Percentiles rank a stretch among this genome's conserved stretches.
These are phyloP conservation scores for Brassicogethes aeneus DNA, from an alignment of 2,888 invertebrate species.

Conservation along the genomic window DNA sequence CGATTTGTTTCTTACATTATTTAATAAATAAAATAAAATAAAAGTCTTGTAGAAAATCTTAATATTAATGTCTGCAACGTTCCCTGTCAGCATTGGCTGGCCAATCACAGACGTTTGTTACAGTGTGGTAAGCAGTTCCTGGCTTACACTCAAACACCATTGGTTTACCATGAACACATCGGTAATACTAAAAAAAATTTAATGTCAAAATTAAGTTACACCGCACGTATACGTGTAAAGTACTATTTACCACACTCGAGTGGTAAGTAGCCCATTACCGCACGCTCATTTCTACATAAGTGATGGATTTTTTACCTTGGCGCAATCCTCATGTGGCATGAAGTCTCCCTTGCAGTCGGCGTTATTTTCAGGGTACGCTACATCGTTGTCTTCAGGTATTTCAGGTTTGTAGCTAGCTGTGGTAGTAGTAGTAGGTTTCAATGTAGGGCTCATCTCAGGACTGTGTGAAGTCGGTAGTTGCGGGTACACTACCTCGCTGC, in stretches of 20 bases:
- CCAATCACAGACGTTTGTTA: constrained; percentile 72
- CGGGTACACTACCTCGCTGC: background rate
- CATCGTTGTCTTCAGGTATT: constrained; percentile 14
- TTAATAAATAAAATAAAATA: background rate
- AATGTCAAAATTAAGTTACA: constrained; percentile 2
- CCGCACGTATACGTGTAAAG: too few species aligned
- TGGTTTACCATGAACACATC: constrained; percentile 72
- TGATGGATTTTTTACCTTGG: constrained; percentile 48
- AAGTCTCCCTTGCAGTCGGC: constrained; percentile 48
- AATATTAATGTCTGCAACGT: constrained; percentile 40
- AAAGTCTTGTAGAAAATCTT: background rate
- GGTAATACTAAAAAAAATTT: constrained; percentile 61
- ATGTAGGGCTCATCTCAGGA: constrained; percentile 9
- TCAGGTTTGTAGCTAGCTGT: constrained; percentile 5
- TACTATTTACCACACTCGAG: too few species aligned
- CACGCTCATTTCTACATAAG: too few species aligned
- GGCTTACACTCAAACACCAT: constrained; percentile 63
- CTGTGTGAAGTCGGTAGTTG: background rate
- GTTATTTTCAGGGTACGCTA: constrained; percentile 18
- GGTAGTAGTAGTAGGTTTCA: constrained; percentile 8
- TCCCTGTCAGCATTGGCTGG: constrained; percentile 59
- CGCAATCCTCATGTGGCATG: constrained; percentile 49
- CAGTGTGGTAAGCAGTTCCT: constrained; percentile 67
- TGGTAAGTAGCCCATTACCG: too few species aligned
- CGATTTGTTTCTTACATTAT: background rate